phyloP scores from a whole-genome alignment of 2,888 invertebrate species.

The Acronicta alni region DNA sequence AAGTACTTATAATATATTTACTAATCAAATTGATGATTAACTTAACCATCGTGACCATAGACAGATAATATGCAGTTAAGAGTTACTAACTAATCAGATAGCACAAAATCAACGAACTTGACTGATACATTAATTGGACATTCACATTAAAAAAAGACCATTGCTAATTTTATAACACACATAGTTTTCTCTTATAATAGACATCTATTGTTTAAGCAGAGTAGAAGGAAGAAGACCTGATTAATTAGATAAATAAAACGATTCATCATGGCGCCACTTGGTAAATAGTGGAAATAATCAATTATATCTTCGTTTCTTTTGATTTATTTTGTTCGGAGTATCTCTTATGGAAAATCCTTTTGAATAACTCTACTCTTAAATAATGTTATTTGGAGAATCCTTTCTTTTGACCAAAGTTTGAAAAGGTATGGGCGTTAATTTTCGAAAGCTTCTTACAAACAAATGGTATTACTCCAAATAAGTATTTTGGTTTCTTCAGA shows the following conservation, averaged over 20 bases:
- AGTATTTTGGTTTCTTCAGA: neutral
- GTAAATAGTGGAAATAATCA: constrained; percentile 19
- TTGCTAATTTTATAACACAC: constrained; percentile 33
- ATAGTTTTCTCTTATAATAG: constrained; percentile 25
- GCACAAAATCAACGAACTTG: too few species aligned
- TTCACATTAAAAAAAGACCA: constrained; percentile 22
- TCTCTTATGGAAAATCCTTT: neutral
- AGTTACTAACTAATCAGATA: too few species aligned
- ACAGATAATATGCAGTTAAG: too few species aligned
- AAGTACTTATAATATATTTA: too few species aligned
- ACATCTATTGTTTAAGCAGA: constrained; percentile 21
- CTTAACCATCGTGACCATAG: too few species aligned
- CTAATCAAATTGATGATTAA: too few species aligned
- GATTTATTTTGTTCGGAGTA: neutral
- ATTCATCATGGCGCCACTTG: constrained; percentile 40
- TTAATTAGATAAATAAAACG: constrained; percentile 35
- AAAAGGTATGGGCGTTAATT: too few species aligned
- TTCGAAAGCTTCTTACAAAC: neutral
- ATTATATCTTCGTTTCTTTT: constrained; percentile 6
- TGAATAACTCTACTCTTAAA: too few species aligned
- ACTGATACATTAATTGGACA: too few species aligned
- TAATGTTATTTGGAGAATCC: too few species aligned
- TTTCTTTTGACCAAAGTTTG: too few species aligned
- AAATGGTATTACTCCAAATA: neutral
- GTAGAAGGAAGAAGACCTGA: constrained; percentile 42